phyloP scores from a whole-genome alignment of 2,888 invertebrate species.

The Hoplodrina blanda region DNA sequence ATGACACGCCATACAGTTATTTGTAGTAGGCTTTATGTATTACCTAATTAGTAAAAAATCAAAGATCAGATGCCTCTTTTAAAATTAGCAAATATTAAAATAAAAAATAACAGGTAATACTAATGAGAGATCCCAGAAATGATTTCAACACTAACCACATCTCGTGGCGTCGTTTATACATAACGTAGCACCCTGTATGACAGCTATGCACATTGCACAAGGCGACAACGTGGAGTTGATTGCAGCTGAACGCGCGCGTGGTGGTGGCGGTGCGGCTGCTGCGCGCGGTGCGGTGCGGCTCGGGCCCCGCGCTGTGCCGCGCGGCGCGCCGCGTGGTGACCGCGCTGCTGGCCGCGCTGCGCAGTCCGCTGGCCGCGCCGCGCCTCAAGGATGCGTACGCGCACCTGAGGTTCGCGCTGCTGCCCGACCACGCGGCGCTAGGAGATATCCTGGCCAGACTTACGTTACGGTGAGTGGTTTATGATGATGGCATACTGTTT shows the following conservation, averaged over 20 bases:
- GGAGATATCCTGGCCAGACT: slow-evolving; percentile 92
- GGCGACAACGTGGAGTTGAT: no score
- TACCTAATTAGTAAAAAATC: no score
- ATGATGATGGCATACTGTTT: no score
- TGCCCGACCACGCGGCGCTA: slow-evolving; percentile 82
- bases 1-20: not conserved
- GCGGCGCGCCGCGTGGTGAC: slow-evolving; percentile 74
- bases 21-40: no score
- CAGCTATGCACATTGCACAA: no score
- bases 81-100: no score
- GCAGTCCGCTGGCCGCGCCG: slow-evolving; percentile 95
- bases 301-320: slow-evolving; percentile 81
- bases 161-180: no score
- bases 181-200: no score
- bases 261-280: slow-evolving; percentile 84
- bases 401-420: slow-evolving; percentile 88
- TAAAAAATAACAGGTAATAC: no score
- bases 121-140: no score
- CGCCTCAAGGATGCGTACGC: slow-evolving; percentile 87
- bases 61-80: no score
- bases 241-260: slow-evolving; percentile 78
- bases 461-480: slow-evolving; percentile 90
- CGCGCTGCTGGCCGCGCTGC: slow-evolving; percentile 91
- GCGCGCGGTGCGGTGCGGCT: slow-evolving; percentile 85
- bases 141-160: no score